A percentile compares a stretch with the other conserved stretches of the same genome.
Evolutionary conservation across 1,140 invertebrate species (phyloP).

Genomic region (Drosophila nigromelanica): DNA sequence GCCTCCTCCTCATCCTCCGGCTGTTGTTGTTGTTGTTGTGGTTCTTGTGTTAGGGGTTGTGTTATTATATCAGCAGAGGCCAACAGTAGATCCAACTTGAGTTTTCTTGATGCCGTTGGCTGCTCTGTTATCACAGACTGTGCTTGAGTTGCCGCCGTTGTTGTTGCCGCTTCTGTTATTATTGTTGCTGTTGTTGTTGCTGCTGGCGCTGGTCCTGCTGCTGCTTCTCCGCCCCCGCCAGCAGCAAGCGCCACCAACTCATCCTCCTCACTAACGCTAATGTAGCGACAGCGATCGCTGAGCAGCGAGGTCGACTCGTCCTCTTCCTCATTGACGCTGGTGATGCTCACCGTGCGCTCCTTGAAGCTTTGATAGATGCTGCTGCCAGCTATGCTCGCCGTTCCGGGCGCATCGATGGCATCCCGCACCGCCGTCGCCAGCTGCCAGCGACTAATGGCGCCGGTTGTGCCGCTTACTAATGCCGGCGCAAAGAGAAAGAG

Average conservation of each 20-base stretch:
- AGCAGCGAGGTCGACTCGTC: slow-evolving; percentile 71
- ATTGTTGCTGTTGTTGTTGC: slow-evolving; percentile 8
- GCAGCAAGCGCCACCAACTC: slow-evolving; percentile 55
- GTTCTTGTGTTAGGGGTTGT: slow-evolving; percentile 64
- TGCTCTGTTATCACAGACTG: slow-evolving; percentile 84
- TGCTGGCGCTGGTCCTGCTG: slow-evolving; percentile 32
- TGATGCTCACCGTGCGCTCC: slow-evolving; percentile 77
- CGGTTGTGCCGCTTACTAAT: slow-evolving; percentile 30
- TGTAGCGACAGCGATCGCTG: slow-evolving; percentile 76
- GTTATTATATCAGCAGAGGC: slow-evolving; percentile 77
- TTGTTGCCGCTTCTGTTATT: slow-evolving; percentile 3
- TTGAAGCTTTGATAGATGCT: slow-evolving; percentile 67
- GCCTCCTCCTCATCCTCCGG: neutral
- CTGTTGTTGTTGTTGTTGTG: slow-evolving; percentile 25
- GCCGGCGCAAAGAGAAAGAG: neutral
- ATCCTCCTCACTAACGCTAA: slow-evolving; percentile 79
- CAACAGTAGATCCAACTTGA: slow-evolving; percentile 78
- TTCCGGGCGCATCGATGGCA: slow-evolving; percentile 44
- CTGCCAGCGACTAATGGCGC: slow-evolving; percentile 12
- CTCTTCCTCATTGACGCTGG: slow-evolving; percentile 78
- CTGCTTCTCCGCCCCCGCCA: slow-evolving; percentile 39
- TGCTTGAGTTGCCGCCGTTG: slow-evolving; percentile 68
- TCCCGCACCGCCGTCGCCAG: slow-evolving; percentile 26
- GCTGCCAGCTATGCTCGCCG: slow-evolving; percentile 21
- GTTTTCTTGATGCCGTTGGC: slow-evolving; percentile 80